These are phyloP conservation scores for Mormyrops boulengeri DNA, from an alignment of 2,797 vertebrate species.

Conservation along the genomic window DNA sequence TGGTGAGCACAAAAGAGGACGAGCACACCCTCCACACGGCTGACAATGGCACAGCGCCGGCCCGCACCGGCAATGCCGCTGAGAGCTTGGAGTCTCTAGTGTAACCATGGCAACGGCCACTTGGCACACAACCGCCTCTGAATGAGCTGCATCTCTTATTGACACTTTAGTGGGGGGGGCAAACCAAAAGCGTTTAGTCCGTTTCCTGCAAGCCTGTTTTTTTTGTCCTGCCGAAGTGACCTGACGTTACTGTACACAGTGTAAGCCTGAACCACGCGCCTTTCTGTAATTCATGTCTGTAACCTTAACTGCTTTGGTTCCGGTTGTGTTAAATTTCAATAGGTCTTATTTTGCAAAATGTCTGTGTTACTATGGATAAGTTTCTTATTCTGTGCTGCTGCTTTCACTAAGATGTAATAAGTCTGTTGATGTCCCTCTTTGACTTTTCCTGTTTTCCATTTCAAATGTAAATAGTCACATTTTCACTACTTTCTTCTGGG, in stretches of 20 bases:
- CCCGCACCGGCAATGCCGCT: constrained; percentile 61
- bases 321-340: constrained; percentile 27
- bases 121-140: neutral
- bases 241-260: constrained; percentile 38
- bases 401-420: constrained; percentile 62
- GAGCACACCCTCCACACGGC: constrained; percentile 70
- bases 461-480: constrained; percentile 70
- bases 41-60: constrained; percentile 75
- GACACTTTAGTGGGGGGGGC: neutral
- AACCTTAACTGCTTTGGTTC: constrained; percentile 46
- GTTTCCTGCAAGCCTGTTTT: constrained; percentile 22
- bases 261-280: constrained; percentile 53
- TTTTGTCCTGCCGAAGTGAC: constrained; percentile 14
- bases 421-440: constrained; percentile 49
- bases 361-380: neutral
- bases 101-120: constrained; percentile 50
- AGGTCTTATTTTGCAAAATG: neutral
- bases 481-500: constrained; percentile 59
- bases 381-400: constrained; percentile 38
- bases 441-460: constrained; percentile 52
- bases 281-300: constrained; percentile 50
- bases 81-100: constrained; percentile 93
- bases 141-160: neutral
- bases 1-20: constrained; percentile 81
- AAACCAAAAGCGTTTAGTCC: neutral